Conservation (phyloP, 2,888 invertebrate genomes). For the Itoplectis maculator region DNA sequence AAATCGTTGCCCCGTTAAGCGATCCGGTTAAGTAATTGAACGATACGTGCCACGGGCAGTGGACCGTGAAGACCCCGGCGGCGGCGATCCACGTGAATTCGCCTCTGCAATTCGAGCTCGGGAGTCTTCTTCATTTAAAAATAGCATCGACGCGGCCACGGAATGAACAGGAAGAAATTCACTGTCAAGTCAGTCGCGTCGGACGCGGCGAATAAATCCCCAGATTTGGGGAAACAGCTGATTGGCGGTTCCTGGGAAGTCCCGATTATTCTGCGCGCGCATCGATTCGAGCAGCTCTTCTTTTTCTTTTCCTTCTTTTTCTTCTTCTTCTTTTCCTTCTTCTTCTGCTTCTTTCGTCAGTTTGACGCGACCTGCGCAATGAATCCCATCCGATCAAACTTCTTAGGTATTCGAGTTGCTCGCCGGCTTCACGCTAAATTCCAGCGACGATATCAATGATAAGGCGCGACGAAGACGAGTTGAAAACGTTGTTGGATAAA, state of each 20-base stretch:
- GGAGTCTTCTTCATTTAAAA: constrained; percentile 11
- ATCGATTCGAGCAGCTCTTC: no score
- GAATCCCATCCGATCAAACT: no score
- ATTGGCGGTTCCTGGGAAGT: no score
- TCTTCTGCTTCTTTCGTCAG: no score
- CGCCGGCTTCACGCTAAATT: no score
- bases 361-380: no score
- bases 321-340: no score
- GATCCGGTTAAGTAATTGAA: constrained; percentile 55
- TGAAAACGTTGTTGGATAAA: constrained; percentile 5
- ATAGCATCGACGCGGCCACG: neutral
- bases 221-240: neutral
- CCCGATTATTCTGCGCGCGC: no score
- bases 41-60: constrained; percentile 31
- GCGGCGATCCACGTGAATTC: constrained; percentile 27
- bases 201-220: neutral
- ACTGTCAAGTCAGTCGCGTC: no score
- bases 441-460: no score
- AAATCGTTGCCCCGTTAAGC: constrained; percentile 45
- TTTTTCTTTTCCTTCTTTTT: no score
- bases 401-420: no score
- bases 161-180: neutral
- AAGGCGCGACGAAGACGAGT: neutral
- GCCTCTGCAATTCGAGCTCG: constrained; percentile 35
- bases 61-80: constrained; percentile 39